Evolutionary conservation across 1,140 invertebrate species (phyloP).

Genomic region (Sminthurinus signatus): DNA sequence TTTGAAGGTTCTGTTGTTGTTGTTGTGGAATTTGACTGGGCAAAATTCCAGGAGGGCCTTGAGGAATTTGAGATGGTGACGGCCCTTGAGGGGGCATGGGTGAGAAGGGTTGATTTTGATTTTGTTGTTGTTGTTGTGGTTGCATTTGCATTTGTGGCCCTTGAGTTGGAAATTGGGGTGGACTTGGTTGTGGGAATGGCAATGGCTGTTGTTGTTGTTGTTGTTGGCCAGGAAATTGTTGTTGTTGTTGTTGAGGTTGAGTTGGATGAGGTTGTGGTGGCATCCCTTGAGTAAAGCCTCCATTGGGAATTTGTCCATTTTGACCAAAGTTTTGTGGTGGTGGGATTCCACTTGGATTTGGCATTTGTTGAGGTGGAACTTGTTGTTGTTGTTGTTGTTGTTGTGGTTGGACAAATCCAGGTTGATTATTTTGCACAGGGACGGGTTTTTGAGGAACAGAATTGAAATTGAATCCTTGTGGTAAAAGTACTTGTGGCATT

Average conservation of each 20-base stretch:
- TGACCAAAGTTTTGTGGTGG: background rate
- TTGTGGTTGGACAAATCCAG: background rate
- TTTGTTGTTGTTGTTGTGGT: conserved; percentile 12
- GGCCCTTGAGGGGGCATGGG: background rate
- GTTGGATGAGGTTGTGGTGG: no score
- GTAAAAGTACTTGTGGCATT: background rate
- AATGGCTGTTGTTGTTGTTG: background rate
- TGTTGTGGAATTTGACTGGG: conserved; percentile 3
- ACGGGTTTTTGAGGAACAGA: conserved; percentile 12
- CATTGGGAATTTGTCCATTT: no score
- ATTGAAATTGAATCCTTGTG: conserved; percentile 10
- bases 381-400: conserved; percentile 3
- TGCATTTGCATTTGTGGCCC: conserved; percentile 2
- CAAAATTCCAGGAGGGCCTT: background rate
- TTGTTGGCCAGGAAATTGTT: background rate
- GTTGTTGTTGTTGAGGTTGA: background rate
- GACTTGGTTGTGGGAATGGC: background rate
- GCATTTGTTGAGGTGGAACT: background rate
- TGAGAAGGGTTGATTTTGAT: conserved; percentile 8
- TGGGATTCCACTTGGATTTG: background rate
- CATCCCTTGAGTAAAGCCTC: no score
- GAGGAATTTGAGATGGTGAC: background rate
- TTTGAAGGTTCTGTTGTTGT: no score
- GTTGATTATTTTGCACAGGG: background rate
- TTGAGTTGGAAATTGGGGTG: conserved; percentile 14